Evolutionary conservation across 1,140 invertebrate genomes (phyloP).

Genomic region (Drosophila pseudoananassae): DNA sequence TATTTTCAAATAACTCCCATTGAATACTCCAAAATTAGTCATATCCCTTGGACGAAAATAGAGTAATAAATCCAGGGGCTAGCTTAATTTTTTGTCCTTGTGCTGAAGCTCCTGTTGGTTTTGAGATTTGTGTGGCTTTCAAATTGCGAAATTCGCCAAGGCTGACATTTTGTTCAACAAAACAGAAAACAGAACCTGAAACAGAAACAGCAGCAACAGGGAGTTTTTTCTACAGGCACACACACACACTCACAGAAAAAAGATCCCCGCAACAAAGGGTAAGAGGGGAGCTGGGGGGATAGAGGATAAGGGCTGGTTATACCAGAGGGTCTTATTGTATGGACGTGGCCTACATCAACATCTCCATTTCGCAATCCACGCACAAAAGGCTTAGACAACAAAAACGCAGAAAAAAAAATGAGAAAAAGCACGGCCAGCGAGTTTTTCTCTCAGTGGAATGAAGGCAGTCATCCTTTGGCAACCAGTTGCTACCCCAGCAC

Average conservation of each 20-base stretch:
- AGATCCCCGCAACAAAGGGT: not conserved
- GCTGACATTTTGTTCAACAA: slow-evolving; percentile 75
- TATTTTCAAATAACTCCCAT: not conserved
- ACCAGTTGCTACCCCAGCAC: slow-evolving; percentile 35
- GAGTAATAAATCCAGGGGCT: slow-evolving; percentile 7
- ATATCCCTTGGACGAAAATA: not conserved
- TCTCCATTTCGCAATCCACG: slow-evolving; percentile 32
- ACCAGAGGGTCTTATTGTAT: slow-evolving; percentile 18
- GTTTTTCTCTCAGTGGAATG: slow-evolving; percentile 20
- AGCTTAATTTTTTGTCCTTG: slow-evolving; percentile 14
- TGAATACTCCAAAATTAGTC: not conserved
- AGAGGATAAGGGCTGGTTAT: not conserved
- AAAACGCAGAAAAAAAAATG: not conserved
- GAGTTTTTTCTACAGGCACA: not conserved
- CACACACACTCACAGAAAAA: not conserved
- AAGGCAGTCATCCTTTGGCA: slow-evolving; percentile 18
- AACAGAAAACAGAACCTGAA: slow-evolving; percentile 12
- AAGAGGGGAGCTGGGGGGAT: not conserved
- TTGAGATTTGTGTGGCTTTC: slow-evolving; percentile 80
- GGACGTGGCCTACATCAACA: slow-evolving; percentile 51
- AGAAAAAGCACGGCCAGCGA: no score
- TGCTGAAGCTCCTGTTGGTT: slow-evolving; percentile 25
- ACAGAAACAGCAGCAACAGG: slow-evolving; percentile 2
- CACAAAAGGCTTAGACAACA: slow-evolving; percentile 1
- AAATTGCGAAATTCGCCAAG: slow-evolving; percentile 79